Evolutionary conservation across 2,797 vertebrate species (phyloP).

Genomic region (Rhinoraja longicauda): DNA sequence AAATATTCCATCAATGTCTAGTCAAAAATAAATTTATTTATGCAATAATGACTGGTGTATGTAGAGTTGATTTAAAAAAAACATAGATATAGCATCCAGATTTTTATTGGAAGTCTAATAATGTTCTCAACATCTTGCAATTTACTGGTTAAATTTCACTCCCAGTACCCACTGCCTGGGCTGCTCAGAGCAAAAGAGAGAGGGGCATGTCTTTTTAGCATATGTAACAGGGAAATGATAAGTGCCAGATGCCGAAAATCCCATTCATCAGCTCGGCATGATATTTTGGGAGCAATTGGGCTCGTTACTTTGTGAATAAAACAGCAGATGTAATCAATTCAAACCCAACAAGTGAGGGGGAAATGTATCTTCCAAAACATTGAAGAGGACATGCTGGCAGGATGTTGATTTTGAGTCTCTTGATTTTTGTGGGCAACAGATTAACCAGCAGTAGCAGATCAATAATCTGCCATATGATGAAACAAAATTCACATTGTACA

Average conservation of each 20-base stretch:
- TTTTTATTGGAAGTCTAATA: background rate
- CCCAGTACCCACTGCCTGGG: background rate
- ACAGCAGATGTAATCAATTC: constrained; percentile 26
- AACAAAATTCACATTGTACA: background rate
- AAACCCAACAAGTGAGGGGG: background rate
- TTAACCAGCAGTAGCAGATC: background rate
- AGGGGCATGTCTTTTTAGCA: background rate
- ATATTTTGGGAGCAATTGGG: constrained; percentile 1
- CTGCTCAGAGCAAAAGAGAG: background rate
- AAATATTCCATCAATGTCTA: background rate
- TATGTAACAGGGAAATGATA: background rate
- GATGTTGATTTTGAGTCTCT: background rate
- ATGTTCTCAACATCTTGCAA: background rate
- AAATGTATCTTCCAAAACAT: constrained; percentile 6
- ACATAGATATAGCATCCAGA: too few species aligned
- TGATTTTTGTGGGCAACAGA: background rate
- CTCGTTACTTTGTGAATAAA: background rate
- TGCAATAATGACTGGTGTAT: background rate
- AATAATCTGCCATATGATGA: background rate
- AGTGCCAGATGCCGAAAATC: background rate
- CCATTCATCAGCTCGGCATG: background rate
- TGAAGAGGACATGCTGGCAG: constrained; percentile 18
- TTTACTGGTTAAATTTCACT: background rate
- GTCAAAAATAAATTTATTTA: background rate
- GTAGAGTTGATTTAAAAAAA: background rate